phyloP scores from a whole-genome alignment of 1,140 invertebrate genomes.

The Drosophila equinoxialis region DNA sequence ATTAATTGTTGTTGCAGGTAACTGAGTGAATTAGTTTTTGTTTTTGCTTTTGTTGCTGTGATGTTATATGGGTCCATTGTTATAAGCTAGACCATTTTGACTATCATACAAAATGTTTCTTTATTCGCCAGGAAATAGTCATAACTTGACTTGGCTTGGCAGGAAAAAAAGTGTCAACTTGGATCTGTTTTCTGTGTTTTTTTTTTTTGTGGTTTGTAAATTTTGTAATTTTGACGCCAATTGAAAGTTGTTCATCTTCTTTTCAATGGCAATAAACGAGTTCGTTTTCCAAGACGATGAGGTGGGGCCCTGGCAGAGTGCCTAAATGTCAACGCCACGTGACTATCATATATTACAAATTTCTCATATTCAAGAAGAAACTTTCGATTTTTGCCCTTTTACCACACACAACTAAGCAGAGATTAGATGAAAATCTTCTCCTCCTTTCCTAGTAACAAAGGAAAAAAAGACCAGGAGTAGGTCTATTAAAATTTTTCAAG shows the following conservation, averaged over 20 bases:
- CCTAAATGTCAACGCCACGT: constrained; percentile 20
- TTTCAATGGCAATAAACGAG: constrained; percentile 26
- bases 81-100: constrained; percentile 49
- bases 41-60: constrained; percentile 25
- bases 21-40: constrained; percentile 25
- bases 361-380: constrained; percentile 24
- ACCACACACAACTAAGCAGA: neutral
- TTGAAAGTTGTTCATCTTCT: constrained; percentile 35
- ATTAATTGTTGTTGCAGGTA: constrained; percentile 49
- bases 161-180: constrained; percentile 10
- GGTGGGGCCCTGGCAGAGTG: constrained; percentile 15
- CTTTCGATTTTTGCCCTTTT: constrained; percentile 47
- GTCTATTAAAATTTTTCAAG: constrained; percentile 2
- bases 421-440: constrained; percentile 17
- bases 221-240: constrained; percentile 11
- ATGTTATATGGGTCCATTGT: constrained; percentile 73
- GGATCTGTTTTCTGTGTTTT: neutral
- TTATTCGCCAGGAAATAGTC: constrained; percentile 20
- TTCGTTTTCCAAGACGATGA: constrained; percentile 3
- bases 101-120: constrained; percentile 38
- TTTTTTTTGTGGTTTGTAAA: neutral
- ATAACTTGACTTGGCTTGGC: neutral
- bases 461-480: neutral
- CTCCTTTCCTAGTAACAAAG: neutral
- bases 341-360: constrained; percentile 42